Conservation (phyloP, 2,113 vertebrate genomes). For the Nanorana parkeri region DNA sequence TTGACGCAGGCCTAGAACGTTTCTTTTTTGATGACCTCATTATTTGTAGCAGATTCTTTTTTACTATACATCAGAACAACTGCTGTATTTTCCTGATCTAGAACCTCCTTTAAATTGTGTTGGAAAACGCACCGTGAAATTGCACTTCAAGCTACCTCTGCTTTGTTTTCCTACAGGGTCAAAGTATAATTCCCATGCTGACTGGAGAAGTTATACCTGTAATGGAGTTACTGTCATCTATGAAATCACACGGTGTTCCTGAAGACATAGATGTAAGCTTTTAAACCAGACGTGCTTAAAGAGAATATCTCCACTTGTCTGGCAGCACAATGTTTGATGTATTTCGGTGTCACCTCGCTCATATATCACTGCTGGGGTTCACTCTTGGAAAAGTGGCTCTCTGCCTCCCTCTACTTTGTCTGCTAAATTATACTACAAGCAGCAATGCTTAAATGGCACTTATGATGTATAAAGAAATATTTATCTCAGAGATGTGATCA, state of each 20-base stretch:
- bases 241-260: constrained; percentile 92
- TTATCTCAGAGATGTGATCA: neutral
- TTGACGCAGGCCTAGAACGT: too few species aligned
- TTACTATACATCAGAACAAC: too few species aligned
- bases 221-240: constrained; percentile 95
- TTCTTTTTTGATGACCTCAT: too few species aligned
- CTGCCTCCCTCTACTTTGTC: constrained; percentile 22
- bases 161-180: constrained; percentile 76
- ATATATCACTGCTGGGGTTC: constrained; percentile 14
- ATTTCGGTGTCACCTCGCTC: constrained; percentile 8
- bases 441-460: neutral
- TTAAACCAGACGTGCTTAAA: constrained; percentile 11
- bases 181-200: constrained; percentile 93
- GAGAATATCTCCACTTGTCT: constrained; percentile 13
- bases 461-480: neutral
- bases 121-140: too few species aligned
- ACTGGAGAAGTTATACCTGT: constrained; percentile 93
- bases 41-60: too few species aligned
- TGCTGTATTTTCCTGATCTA: too few species aligned
- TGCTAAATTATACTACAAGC: neutral
- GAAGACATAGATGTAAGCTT: constrained; percentile 91
- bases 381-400: neutral
- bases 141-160: neutral
- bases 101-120: too few species aligned
- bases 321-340: constrained; percentile 5